These are phyloP conservation scores for Ophioninae sp. DNA, from an alignment of 2,888 invertebrate species.

Conservation along the genomic window DNA sequence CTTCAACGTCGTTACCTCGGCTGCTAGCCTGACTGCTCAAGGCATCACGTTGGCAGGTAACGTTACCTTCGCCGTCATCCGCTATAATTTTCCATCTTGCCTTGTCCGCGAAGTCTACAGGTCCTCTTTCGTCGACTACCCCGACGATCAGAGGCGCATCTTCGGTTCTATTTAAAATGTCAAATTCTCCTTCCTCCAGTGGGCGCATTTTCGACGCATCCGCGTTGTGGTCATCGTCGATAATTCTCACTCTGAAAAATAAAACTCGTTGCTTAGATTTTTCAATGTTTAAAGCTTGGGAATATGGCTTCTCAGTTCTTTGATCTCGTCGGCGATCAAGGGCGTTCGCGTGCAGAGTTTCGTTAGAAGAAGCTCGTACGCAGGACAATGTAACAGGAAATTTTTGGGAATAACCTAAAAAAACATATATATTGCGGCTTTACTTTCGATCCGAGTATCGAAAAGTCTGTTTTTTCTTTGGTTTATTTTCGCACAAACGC, in stretches of 20 bases:
- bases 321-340: too few species aligned
- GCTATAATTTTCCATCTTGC: constrained; percentile 79
- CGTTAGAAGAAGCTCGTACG: too few species aligned
- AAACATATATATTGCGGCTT: too few species aligned
- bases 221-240: constrained; percentile 91
- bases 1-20: background rate
- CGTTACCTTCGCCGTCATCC: constrained; percentile 73
- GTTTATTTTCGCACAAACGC: constrained; percentile 16
- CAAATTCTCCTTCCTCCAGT: constrained; percentile 85
- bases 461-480: too few species aligned
- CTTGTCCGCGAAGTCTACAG: constrained; percentile 74
- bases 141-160: constrained; percentile 95
- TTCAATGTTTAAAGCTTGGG: background rate
- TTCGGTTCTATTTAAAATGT: constrained; percentile 88
- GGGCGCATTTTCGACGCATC: constrained; percentile 80
- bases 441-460: background rate
- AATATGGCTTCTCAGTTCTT: background rate
- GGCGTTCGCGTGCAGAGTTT: too few species aligned
- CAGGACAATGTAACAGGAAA: too few species aligned
- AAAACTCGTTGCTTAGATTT: constrained; percentile 1
- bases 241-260: constrained; percentile 87
- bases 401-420: too few species aligned
- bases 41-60: constrained; percentile 57
- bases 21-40: too few species aligned
- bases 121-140: constrained; percentile 88